phyloP scores from a whole-genome alignment of 53 echinoderm and acorn worm genomes.

The Arbacia lixula region DNA sequence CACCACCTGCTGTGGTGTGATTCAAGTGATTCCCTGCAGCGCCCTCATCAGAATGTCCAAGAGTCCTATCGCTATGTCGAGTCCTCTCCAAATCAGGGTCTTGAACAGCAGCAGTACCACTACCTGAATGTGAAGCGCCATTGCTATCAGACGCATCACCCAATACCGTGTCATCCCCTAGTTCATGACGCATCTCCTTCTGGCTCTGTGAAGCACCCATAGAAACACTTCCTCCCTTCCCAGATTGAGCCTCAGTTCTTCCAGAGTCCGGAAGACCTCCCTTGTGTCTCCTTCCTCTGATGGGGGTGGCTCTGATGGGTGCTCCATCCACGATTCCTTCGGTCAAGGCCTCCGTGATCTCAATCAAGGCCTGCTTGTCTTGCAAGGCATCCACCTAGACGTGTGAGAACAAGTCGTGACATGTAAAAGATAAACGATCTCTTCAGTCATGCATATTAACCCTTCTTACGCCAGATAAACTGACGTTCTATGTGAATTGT shows the following conservation, averaged over 20 bases:
- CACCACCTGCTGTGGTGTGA: too few species aligned
- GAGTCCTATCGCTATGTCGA: background rate
- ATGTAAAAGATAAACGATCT: too few species aligned
- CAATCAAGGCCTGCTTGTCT: conserved; percentile 70
- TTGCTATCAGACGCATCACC: background rate
- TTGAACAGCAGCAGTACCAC: too few species aligned
- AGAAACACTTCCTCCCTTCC: background rate
- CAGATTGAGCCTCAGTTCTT: background rate
- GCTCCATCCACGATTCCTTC: conserved; percentile 76
- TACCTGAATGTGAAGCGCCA: too few species aligned
- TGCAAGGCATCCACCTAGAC: conserved; percentile 75
- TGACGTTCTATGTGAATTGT: too few species aligned
- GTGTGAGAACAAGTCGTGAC: background rate
- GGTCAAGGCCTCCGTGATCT: conserved; percentile 79
- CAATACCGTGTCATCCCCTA: background rate
- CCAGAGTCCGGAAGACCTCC: background rate
- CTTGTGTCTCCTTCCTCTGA: background rate
- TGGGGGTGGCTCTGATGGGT: too few species aligned
- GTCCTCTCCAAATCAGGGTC: too few species aligned
- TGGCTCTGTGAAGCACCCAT: background rate
- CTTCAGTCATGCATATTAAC: too few species aligned
- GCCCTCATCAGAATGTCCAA: background rate
- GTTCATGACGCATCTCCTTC: background rate
- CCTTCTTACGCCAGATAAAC: too few species aligned
- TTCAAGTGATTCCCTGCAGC: background rate